Conservation (phyloP, 2,797 vertebrate species). For the Chloroceryle amazona region DNA sequence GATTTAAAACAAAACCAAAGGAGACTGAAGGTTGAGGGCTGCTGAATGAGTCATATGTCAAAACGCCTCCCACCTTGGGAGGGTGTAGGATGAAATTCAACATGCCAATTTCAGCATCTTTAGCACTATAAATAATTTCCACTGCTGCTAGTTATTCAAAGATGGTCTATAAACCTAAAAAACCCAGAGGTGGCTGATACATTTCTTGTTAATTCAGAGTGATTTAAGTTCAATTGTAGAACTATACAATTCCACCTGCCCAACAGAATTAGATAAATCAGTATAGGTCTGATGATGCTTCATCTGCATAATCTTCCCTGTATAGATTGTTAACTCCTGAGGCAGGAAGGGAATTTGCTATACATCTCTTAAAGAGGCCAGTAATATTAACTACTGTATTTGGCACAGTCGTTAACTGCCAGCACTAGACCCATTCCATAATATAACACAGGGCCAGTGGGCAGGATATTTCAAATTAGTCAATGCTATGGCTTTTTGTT, state of each 20-base stretch:
- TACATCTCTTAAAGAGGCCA: neutral
- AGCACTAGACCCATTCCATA: neutral
- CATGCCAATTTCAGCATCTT: neutral
- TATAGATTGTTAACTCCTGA: neutral
- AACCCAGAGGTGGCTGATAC: neutral
- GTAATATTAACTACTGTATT: slow-evolving; percentile 8
- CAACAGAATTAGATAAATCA: neutral
- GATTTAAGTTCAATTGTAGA: neutral
- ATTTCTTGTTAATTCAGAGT: neutral
- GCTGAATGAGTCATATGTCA: neutral
- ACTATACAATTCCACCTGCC: neutral
- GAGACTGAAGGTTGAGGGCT: neutral
- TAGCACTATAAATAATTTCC: neutral
- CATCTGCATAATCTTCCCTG: neutral
- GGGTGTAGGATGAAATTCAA: neutral
- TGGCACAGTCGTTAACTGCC: neutral
- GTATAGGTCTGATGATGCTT: neutral
- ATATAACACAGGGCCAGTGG: neutral
- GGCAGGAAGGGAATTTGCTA: neutral
- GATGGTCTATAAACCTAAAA: neutral
- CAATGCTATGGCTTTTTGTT: neutral
- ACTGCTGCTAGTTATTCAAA: neutral
- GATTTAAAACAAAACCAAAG: neutral
- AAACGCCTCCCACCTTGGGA: neutral
- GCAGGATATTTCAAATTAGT: slow-evolving; percentile 37